phyloP scores from a whole-genome alignment of 2,888 invertebrate genomes.

The Omphaloscelis lunosa region DNA sequence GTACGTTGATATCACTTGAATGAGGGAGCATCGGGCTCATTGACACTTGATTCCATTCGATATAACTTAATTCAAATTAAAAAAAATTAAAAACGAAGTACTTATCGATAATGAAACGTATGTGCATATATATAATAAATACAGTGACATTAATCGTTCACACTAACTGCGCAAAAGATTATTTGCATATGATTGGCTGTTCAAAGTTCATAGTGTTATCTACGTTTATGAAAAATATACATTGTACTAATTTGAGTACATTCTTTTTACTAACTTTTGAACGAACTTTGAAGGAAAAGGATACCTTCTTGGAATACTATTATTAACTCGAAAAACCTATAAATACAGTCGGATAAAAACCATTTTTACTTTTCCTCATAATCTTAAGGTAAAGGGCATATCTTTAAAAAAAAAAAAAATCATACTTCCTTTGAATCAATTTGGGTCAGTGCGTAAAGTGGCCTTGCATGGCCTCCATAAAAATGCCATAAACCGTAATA shows the following conservation, averaged over 20 bases:
- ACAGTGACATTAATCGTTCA: slow-evolving; percentile 38
- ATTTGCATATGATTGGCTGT: slow-evolving; percentile 40
- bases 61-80: slow-evolving; percentile 1
- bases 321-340: not conserved
- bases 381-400: not conserved
- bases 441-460: slow-evolving; percentile 29
- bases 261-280: not conserved
- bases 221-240: slow-evolving; percentile 34
- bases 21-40: not conserved
- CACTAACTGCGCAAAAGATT: slow-evolving; percentile 53
- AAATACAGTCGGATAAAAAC: not conserved
- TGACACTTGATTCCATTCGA: not conserved
- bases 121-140: slow-evolving; percentile 18
- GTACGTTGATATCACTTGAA: slow-evolving; percentile 1
- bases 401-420: too few relatives aligned
- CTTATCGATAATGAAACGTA: not conserved
- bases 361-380: not conserved
- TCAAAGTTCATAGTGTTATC: slow-evolving; percentile 57
- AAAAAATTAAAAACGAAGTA: slow-evolving; percentile 7
- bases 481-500: slow-evolving; percentile 29
- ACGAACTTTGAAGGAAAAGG: not conserved
- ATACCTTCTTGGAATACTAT: too few relatives aligned
- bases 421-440: slow-evolving; percentile 24
- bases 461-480: slow-evolving; percentile 29
- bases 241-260: slow-evolving; percentile 30